Evolutionary conservation across 2,797 vertebrate genomes (phyloP), one percentile per base, ranked within the genome.

Genomic region (Phataginus tetradactyla): DNA sequence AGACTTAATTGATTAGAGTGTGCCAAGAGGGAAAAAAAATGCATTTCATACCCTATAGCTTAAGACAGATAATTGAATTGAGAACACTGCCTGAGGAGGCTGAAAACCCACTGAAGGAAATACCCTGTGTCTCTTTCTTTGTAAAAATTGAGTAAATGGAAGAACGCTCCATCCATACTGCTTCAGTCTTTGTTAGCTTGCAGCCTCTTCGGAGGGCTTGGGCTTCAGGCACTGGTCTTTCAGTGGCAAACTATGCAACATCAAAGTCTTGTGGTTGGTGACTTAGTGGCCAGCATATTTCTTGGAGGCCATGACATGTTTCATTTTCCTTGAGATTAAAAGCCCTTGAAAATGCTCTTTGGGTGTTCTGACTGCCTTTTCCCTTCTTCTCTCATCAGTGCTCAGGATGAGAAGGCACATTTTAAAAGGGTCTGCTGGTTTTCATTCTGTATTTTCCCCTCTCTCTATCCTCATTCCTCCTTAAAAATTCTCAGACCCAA

Each of bases 301-400:
- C 88, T 92, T 0, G 49, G 84, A 72, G 20, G 8, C 69, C 77
- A 23, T 25, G 27, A 42, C 64, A 34, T 27, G 23, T 74, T 97
- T 93, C 42, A 13, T 93, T 85, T 98, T 72, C 5, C 78, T 90
- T 37, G 93, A 96, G 85, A 53, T 45, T 37, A 77, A 95, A 98
- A 78, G 51, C 27, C 18, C 72, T 97, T 94, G 66, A 96, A 95
- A 95, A 20, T 85, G 10, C 34, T 94, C 39, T 96, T 92, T 84
- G 59, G 64, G 75, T 96, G 63, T 96, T 94, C 86, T 25, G 5
- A 63, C 61, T 69, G 39, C 37, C 45, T 86, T 85, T 84, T 27
- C 39, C 2, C 18, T 55, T 86, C 34, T 77, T 84, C 83, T 72
- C n/a, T 90, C 84, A 75, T 75, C 51, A 66, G 34, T 93, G 63